Conservation (phyloP, 2,797 vertebrate species). For the Ctenochaetus hawaiiensis region DNA sequence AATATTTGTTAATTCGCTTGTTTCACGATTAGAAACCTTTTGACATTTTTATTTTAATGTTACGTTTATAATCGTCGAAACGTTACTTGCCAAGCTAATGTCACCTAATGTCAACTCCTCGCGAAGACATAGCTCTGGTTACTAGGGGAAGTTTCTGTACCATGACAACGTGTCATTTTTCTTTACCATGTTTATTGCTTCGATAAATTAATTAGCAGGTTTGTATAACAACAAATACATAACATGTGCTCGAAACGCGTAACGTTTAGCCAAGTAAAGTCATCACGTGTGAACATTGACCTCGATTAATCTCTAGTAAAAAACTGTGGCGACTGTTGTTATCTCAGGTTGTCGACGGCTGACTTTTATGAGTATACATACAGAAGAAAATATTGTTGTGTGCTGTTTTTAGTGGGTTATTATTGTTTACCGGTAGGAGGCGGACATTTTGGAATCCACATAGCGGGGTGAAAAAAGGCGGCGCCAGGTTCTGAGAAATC, state of each 20-base stretch:
- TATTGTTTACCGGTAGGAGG: slow-evolving; percentile 8
- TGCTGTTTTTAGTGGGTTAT: background rate
- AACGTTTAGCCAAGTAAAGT: background rate
- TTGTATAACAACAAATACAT: too few species aligned
- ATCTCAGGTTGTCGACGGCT: too few species aligned
- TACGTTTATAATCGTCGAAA: too few species aligned
- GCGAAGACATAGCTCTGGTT: slow-evolving; percentile 3
- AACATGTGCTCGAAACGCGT: too few species aligned
- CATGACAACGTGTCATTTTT: too few species aligned
- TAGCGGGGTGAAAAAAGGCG: slow-evolving; percentile 60
- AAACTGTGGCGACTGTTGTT: background rate
- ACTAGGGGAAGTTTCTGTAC: background rate
- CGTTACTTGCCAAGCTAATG: background rate
- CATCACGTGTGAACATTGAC: background rate
- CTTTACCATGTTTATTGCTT: rapidly evolving
- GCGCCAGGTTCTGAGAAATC: slow-evolving; percentile 66
- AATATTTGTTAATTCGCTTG: too few species aligned
- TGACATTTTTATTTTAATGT: rapidly evolving
- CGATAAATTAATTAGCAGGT: rapidly evolving
- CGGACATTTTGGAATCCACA: slow-evolving; percentile 56
- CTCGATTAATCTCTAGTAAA: slow-evolving; percentile 1
- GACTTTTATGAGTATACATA: rapidly evolving
- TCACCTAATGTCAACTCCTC: slow-evolving; percentile 20
- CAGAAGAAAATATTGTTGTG: rapidly evolving
- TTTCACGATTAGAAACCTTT: background rate